Conservation (phyloP, 1,140 invertebrate species). For the Bombus turneri region DNA sequence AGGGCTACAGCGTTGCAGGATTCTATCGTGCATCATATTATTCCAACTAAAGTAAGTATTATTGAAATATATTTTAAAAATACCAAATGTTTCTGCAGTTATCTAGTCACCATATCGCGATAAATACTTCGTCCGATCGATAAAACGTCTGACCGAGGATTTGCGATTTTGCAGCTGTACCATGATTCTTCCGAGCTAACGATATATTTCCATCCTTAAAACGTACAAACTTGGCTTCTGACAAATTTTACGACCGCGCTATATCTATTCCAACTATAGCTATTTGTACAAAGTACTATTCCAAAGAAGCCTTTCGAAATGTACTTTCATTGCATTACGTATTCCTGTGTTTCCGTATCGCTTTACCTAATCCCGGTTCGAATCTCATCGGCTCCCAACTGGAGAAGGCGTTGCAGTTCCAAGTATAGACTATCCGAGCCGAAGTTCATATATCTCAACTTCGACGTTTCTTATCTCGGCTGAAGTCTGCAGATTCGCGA, state of each 20-base stretch:
- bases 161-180: not conserved
- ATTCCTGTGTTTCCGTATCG: not conserved
- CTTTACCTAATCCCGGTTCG: not conserved
- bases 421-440: not conserved
- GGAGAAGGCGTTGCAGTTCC: not conserved
- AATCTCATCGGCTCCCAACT: not conserved
- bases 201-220: not conserved
- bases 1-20: not conserved
- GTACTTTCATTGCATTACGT: not conserved
- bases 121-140: too few relatives aligned
- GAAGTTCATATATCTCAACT: slow-evolving; percentile 8
- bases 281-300: not conserved
- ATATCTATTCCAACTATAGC: not conserved
- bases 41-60: too few relatives aligned
- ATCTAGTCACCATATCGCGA: too few relatives aligned
- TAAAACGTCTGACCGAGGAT: too few relatives aligned
- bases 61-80: too few relatives aligned
- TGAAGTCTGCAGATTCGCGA: slow-evolving; percentile 14
- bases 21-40: too few relatives aligned
- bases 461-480: slow-evolving; percentile 18
- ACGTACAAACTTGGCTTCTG: not conserved
- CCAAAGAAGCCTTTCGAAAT: not conserved
- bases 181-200: not conserved
- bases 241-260: not conserved
- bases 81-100: too few relatives aligned